Evolutionary conservation across 2,797 vertebrate species (phyloP).

Genomic region (Siniperca undulata): DNA sequence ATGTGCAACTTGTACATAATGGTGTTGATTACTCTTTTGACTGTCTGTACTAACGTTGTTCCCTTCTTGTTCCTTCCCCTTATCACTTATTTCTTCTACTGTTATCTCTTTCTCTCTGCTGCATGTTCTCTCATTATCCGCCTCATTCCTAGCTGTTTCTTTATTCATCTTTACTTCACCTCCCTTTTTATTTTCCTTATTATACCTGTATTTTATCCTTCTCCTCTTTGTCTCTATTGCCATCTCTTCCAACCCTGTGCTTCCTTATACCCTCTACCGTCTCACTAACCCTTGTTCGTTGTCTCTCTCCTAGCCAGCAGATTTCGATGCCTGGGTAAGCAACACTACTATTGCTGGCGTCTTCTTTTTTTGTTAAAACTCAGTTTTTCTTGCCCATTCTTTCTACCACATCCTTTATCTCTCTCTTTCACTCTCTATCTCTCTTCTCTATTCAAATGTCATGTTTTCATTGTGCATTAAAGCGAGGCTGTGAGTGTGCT

Average conservation of each 20-base stretch:
- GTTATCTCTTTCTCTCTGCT: conserved; percentile 13
- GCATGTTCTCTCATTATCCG: conserved; percentile 40
- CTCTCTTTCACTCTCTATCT: conserved; percentile 26
- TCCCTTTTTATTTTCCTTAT: conserved; percentile 43
- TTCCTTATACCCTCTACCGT: conserved; percentile 30
- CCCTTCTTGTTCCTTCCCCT: conserved; percentile 63
- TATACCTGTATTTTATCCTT: conserved; percentile 6
- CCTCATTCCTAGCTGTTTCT: conserved; percentile 15
- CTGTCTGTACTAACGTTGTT: conserved; percentile 51
- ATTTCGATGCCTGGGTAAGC: conserved; percentile 91
- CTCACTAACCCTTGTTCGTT: conserved; percentile 47
- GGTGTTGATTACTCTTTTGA: conserved; percentile 34
- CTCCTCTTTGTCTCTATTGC: conserved; percentile 3
- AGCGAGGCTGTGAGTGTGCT: conserved; percentile 83
- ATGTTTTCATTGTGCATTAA: conserved; percentile 89
- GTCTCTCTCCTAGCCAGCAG: conserved; percentile 83
- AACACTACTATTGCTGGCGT: conserved; percentile 56
- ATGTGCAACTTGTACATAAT: not conserved
- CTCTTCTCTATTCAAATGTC: conserved; percentile 87
- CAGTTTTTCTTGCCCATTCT: conserved; percentile 31
- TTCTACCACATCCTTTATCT: conserved; percentile 10
- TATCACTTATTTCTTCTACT: not conserved
- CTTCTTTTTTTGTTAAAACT: conserved; percentile 68
- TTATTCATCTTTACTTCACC: conserved; percentile 18
- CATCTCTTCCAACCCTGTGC: conserved; percentile 1